phyloP scores from a whole-genome alignment of 2,888 invertebrate genomes.

The Ornithoptera alexandrae region DNA sequence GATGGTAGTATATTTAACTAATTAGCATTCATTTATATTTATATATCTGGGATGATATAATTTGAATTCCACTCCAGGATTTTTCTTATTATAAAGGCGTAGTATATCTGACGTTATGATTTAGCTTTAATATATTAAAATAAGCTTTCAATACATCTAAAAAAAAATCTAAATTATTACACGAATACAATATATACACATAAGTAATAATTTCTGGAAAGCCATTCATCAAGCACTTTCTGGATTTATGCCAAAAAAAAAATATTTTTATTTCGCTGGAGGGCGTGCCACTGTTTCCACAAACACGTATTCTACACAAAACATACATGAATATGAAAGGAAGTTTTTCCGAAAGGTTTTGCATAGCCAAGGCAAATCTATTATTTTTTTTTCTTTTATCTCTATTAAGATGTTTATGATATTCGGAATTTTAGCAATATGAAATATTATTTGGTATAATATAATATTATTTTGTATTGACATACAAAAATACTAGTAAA shows the following conservation, averaged over 20 bases:
- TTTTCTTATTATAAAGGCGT: too few species aligned
- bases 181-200: not conserved
- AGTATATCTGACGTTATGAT: too few species aligned
- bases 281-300: not conserved
- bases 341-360: slow-evolving; percentile 4
- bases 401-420: not conserved
- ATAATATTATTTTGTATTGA: too few species aligned
- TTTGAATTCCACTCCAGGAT: too few species aligned
- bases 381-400: not conserved
- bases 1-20: too few species aligned
- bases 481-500: too few species aligned
- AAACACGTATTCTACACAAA: not conserved
- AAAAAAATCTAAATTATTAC: not conserved
- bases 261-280: not conserved
- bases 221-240: slow-evolving; percentile 6
- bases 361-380: not conserved
- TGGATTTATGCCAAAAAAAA: slow-evolving; percentile 4
- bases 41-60: too few species aligned
- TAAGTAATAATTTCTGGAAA: slow-evolving; percentile 1
- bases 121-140: too few species aligned
- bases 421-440: not conserved
- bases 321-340: not conserved
- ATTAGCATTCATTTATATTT: too few species aligned
- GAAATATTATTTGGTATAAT: too few species aligned
- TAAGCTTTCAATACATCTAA: too few species aligned